Base-by-base conservation (phyloP, 1,140 invertebrate genomes). In the Copidosoma floridanum region DNA sequence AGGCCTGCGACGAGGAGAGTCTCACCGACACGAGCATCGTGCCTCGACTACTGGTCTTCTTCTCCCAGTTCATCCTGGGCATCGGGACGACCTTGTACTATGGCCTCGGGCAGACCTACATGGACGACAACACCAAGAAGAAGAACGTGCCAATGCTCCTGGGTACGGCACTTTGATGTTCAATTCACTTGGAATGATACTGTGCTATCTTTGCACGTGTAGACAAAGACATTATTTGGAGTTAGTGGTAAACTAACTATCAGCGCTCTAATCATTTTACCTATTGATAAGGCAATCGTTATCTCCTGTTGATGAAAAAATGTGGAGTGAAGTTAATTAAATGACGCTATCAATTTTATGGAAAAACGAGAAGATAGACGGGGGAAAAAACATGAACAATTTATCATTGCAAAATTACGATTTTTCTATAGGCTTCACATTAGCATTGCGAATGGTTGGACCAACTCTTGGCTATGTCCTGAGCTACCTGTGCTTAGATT, bases 101-200 rank as follows among this genome's bases (percentile, higher is more conserved):
- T 69, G 83, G 84, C 2, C 72, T 89, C 16, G 87, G 88, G 2
- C 85, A 87, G 63, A 85, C 87, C 1, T 89, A 89, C 65, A 67
- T 89, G 50, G 88, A 89, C 68, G 88, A 89, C 58, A 89, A 88
- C 63, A 85, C 85, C 0, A 86, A 87, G 65, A 86, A 87, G 65
- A 86, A 83, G 14, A 86, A 86, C 65, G 85, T 85, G 0, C 87
- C 88, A 0, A 78, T 86, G 64, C 72, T 88, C 37, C 68, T 89
- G 53, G 84, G 83, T 84, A 69, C 79, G 29, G 18, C 23, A 38
- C 51, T 29, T 23, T 44, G 41, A 5, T 40, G n/a, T n/a, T n/a
- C n/a, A n/a, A n/a, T n/a, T n/a, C n/a, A n/a, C n/a, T n/a, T 37
- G 32, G 7, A 8, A 37, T 37, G 32, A 37, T 37, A 37, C 7